These are phyloP conservation scores for Tokudaia tokunoshimensis DNA, from an alignment of 2,797 vertebrate genomes.

Conservation along the genomic window DNA sequence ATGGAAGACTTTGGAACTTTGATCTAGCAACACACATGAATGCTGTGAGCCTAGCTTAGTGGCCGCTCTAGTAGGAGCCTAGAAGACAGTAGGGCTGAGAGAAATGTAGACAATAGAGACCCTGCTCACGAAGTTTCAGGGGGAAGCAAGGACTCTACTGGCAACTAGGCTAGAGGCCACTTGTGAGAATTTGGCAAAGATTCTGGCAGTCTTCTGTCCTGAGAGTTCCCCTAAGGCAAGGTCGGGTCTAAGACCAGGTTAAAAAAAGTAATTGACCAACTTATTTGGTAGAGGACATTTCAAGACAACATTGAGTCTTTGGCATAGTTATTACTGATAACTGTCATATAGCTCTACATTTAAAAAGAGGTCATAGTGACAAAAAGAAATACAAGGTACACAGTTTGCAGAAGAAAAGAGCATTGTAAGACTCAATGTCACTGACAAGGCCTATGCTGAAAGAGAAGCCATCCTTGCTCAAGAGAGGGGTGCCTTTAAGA, in stretches of 20 bases:
- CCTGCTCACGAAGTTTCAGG: neutral
- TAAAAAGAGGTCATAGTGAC: neutral
- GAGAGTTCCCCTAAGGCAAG: neutral
- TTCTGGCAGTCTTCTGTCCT: neutral
- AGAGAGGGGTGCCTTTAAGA: neutral
- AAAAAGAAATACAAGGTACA: neutral
- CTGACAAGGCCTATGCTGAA: neutral
- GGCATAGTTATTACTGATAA: neutral
- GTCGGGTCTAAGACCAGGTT: neutral
- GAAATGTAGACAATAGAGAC: neutral
- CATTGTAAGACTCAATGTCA: neutral
- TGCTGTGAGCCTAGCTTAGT: neutral
- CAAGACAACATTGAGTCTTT: neutral
- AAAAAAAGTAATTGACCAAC: neutral
- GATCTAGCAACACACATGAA: neutral
- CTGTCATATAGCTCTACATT: neutral
- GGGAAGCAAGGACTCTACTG: neutral
- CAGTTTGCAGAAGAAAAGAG: neutral
- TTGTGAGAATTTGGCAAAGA: neutral
- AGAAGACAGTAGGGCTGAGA: neutral
- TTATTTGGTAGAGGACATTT: neutral
- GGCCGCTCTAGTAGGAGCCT: neutral
- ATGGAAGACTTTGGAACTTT: neutral
- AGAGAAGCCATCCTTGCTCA: neutral
- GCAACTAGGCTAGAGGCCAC: neutral